Base-by-base conservation (phyloP, 2,888 invertebrate genomes). In the Nysson spinosus region DNA sequence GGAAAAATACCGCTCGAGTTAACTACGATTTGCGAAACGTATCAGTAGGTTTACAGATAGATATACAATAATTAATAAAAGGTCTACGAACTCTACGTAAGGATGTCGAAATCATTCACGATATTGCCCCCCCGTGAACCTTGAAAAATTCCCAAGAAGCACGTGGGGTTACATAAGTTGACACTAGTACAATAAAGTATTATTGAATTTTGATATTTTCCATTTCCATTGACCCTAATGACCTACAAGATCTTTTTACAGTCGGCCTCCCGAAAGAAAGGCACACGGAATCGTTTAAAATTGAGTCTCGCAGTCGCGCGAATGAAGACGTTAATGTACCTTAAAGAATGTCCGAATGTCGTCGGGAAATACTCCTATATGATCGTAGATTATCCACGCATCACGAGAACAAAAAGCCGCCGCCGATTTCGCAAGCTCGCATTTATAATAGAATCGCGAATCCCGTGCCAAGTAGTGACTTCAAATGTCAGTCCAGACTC, bases 401-500 rank as follows among this genome's bases (percentile, higher is more conserved):
- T 50, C 32, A 19, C 30, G 34, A 43, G 69, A 63, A 58, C 12
- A 55, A 50, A 57, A 75, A 67, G 68, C 24, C 35, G 46, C 42
- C 42, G 34, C 20, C 14, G 52, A 42, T 79, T 69, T 75, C 61
- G 77, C 65, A 79, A 79, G 73, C 46, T 64, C 56, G 42, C 24
- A 56, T 75, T 62, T 70, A 81, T 83, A 83, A 83, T 83, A 83
- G 78, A 65, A 28, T 50, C 50, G 40, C 72, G 64, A 61, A 43
- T 64, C 62, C 46, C 58, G 77, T 83, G 83, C 83, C 83, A 83
- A 83, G 69, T n/a, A n/a, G n/a, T 76, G 62, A 72, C 63, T 70
- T 62, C 66, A 74, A 75, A 78, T 78, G 77, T 75, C 74, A 75
- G 56, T 71, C 65, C n/a, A 62, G 60, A 63, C 34, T 47, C 12